Conservation (phyloP, 2,888 invertebrate species). For the Chaetogeoica ovagalla region DNA sequence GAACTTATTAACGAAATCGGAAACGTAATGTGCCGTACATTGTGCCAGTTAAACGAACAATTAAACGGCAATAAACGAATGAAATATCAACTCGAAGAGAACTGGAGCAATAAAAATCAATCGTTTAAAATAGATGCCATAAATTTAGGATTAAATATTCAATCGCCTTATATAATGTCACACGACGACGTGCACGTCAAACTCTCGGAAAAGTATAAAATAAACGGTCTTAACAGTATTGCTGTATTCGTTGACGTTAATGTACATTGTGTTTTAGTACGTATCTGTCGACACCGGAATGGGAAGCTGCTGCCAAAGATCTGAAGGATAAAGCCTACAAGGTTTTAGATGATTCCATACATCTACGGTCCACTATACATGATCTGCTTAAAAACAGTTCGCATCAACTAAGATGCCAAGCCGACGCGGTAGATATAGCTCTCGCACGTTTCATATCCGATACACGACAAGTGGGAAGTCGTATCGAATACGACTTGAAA, state of each 20-base stretch:
- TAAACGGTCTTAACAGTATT: background rate
- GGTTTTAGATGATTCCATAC: background rate
- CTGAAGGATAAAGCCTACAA: background rate
- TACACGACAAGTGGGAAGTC: slow-evolving; percentile 64
- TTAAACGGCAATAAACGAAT: slow-evolving; percentile 75
- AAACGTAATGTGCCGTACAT: slow-evolving; percentile 66
- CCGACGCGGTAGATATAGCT: slow-evolving; percentile 78
- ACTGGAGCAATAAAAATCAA: slow-evolving; percentile 88
- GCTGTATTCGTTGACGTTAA: background rate
- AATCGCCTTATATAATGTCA: slow-evolving; percentile 68
- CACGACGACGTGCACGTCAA: slow-evolving; percentile 58
- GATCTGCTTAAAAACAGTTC: slow-evolving; percentile 16
- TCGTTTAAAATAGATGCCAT: slow-evolving; percentile 75
- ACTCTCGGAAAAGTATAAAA: slow-evolving; percentile 61
- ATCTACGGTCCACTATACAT: background rate
- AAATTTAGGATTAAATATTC: slow-evolving; percentile 71
- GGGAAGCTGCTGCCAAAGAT: slow-evolving; percentile 24
- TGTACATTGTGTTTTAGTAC: background rate
- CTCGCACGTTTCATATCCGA: slow-evolving; percentile 76
- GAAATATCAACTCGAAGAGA: slow-evolving; percentile 81
- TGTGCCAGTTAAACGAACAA: slow-evolving; percentile 72
- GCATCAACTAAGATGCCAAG: slow-evolving; percentile 63
- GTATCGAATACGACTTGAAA: slow-evolving; percentile 69
- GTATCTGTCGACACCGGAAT: slow-evolving; percentile 26
- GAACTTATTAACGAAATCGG: slow-evolving; percentile 70